A percentile compares a stretch with the other conserved stretches of the same genome.
phyloP scores from a whole-genome alignment of 2,888 invertebrate species.

The Sinohyriopsis cumingii region DNA sequence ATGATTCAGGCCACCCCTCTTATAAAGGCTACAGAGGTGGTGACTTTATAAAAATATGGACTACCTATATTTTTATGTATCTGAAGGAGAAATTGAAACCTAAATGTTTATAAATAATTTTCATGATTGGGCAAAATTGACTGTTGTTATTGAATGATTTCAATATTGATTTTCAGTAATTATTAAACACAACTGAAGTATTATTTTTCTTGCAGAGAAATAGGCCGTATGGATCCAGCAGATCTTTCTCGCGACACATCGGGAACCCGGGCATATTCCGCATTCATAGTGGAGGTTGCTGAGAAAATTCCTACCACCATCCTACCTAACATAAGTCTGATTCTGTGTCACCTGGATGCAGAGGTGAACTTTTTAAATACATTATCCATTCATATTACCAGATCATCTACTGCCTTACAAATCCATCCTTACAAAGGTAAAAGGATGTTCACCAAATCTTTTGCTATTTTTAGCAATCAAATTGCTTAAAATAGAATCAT shows the following conservation, averaged over 20 bases:
- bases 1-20: too few species aligned
- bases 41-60: too few species aligned
- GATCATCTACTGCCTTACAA: not conserved
- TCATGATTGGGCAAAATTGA: too few species aligned
- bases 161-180: not conserved
- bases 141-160: too few species aligned
- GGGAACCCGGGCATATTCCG: slow-evolving; percentile 72
- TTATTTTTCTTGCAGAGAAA: slow-evolving; percentile 67
- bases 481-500: too few species aligned
- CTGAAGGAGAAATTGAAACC: too few species aligned
- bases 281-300: slow-evolving; percentile 80
- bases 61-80: too few species aligned
- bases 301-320: slow-evolving; percentile 78
- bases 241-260: slow-evolving; percentile 75
- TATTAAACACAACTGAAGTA: not conserved
- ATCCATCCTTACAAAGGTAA: too few species aligned
- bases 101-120: too few species aligned
- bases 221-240: slow-evolving; percentile 80
- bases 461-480: too few species aligned
- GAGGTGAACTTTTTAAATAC: slow-evolving; percentile 60
- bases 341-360: slow-evolving; percentile 78
- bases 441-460: too few species aligned
- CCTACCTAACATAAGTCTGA: slow-evolving; percentile 77
- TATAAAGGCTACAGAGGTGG: too few species aligned
- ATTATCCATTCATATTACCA: not conserved